Base-by-base conservation (phyloP, 2,888 invertebrate genomes). In the Sarcophaga carnaria region DNA sequence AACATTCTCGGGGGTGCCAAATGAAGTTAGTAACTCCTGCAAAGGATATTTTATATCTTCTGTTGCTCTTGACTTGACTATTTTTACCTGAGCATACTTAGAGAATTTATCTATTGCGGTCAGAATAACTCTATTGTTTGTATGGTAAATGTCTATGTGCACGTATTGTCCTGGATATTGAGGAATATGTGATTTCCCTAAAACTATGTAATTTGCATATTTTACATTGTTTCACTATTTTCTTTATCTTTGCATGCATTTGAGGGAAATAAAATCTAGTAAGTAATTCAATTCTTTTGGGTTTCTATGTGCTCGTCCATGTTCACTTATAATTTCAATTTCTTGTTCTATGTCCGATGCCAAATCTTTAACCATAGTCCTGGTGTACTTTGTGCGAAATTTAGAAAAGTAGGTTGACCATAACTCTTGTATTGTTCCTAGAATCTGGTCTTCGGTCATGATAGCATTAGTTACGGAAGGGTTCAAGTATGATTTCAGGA, bases 91-190 rank as follows among this genome's bases (percentile, higher is more conserved):
- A 10, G 83, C 77, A 20, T 83, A 87, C 60, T 82, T 88, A 0
- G 86, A 80, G n/a, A 81, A 78, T 83, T 87, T 88, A 45, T 88
- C 86, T 17, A 78, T 72, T 3, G 86, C 87, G 22, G 71, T 87
- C 22, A 75, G 62, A 20, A 81, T 62, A 14, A 74, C n/a, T 11
- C 67, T 27, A n/a, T 62, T 75, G 14, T 81, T 69, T 4, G 75
- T 69, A 22, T 4, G 20, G 27, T 64, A 81, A 20, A 81, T 75
- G 17, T 81, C 81, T n/a, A 81, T 71, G 66, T 88, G 88, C 2
- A 88, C 17, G 3, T 81, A 78, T 64, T 88, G 70, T 14, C 79
- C 82, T 2, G 88, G 88, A 25, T 85, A 83, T 14, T 67, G 62
- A 3, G 88, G 88, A 45, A 88, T 88, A 17, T 86, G 88, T 0